A percentile compares a stretch with the other conserved stretches of the same genome.
phyloP scores from a whole-genome alignment of 2,888 invertebrate genomes.

The Hemicrepidius hirtus region DNA sequence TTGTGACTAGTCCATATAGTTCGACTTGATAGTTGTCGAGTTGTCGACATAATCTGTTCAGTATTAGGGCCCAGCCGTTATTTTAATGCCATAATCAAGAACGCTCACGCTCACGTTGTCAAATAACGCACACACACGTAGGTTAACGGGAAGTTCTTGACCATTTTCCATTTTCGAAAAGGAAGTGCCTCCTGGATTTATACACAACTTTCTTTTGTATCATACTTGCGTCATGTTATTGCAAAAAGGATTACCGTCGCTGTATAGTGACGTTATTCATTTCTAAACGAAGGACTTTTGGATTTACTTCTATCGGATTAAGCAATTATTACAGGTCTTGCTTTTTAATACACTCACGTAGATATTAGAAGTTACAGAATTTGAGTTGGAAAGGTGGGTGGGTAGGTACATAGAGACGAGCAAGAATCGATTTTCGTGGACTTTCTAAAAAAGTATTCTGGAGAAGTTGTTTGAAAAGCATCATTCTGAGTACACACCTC shows the following conservation, averaged over 20 bases:
- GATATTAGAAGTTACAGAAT: too few species aligned
- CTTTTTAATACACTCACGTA: too few species aligned
- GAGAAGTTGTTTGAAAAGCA: too few species aligned
- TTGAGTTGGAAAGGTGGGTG: too few species aligned
- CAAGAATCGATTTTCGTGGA: too few species aligned
- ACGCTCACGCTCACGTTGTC: conserved; percentile 20
- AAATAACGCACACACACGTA: conserved; percentile 4
- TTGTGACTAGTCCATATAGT: conserved; percentile 27
- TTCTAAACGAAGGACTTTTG: neutral
- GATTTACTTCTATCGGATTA: too few species aligned
- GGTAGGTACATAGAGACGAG: too few species aligned
- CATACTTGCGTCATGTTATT: neutral
- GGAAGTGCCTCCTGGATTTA: conserved; percentile 10
- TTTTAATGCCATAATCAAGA: conserved; percentile 27
- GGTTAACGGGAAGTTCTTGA: conserved; percentile 28
- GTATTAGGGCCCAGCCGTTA: conserved; percentile 35
- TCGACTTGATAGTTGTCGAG: neutral
- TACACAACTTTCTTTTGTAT: neutral
- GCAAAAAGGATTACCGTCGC: neutral
- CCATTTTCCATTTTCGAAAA: conserved; percentile 28
- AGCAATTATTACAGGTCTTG: too few species aligned
- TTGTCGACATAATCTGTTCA: conserved; percentile 6
- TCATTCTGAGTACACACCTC: too few species aligned
- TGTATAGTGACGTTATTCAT: neutral
- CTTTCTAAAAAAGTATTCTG: too few species aligned